Conservation (phyloP, 2,113 vertebrate species). For the Apeltes quadracus region DNA sequence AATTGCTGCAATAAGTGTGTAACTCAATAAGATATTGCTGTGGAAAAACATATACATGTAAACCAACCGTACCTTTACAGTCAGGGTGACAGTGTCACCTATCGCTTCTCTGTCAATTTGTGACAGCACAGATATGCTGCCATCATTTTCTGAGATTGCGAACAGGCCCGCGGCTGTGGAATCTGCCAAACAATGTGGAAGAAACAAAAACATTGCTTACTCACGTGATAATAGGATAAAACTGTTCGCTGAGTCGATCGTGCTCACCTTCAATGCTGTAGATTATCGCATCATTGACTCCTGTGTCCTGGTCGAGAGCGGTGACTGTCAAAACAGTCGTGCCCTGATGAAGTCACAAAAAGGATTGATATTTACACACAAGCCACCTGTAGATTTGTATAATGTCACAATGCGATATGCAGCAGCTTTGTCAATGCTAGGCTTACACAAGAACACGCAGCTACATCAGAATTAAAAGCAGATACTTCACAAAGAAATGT, state of each 20-base stretch:
- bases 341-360: slow-evolving; percentile 65
- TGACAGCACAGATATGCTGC: slow-evolving; percentile 77
- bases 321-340: slow-evolving; percentile 71
- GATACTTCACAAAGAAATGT: not conserved
- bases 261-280: slow-evolving; percentile 83
- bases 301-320: slow-evolving; percentile 84
- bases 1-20: too few species aligned
- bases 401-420: not conserved
- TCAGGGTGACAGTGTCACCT: slow-evolving; percentile 78
- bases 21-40: too few species aligned
- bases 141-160: slow-evolving; percentile 55
- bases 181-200: slow-evolving; percentile 45
- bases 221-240: not conserved
- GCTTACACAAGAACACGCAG: not conserved
- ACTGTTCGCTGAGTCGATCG: not conserved
- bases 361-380: not conserved
- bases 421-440: not conserved
- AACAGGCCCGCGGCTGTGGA: slow-evolving; percentile 73
- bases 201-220: not conserved
- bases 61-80: slow-evolving; percentile 77
- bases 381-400: not conserved
- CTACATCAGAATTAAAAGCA: not conserved
- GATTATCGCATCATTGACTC: slow-evolving; percentile 74
- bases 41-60: not conserved
- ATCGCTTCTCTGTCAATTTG: slow-evolving; percentile 84